Evolutionary conservation across 2,888 invertebrate species (phyloP).

Genomic region (Copidosoma aretas): DNA sequence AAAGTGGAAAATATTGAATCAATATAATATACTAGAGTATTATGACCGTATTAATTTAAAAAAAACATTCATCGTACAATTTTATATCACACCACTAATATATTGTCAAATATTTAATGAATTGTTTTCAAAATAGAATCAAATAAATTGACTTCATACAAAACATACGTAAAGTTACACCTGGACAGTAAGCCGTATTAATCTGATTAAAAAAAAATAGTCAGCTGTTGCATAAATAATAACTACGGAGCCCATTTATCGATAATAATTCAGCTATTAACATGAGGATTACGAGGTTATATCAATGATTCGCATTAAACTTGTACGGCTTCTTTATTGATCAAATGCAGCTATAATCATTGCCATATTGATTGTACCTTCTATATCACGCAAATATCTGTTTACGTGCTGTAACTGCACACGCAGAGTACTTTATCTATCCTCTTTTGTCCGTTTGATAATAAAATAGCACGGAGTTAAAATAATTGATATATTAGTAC

Average conservation of each 20-base stretch:
- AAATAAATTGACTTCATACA: no score
- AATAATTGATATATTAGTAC: no score
- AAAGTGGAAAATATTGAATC: no score
- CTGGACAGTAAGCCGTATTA: background rate
- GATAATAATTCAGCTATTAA: slow-evolving; percentile 19
- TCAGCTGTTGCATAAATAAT: no score
- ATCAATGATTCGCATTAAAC: slow-evolving; percentile 36
- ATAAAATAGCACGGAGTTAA: background rate
- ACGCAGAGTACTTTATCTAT: background rate
- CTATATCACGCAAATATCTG: slow-evolving; percentile 22
- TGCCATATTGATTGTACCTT: slow-evolving; percentile 38
- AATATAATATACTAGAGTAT: no score
- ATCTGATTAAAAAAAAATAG: no score
- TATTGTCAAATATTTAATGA: no score
- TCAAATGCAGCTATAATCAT: slow-evolving; percentile 28
- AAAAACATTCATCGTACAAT: no score
- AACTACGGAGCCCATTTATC: background rate
- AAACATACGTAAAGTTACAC: background rate
- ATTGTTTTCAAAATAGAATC: no score
- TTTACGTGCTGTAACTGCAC: slow-evolving; percentile 7
- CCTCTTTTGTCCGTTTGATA: background rate
- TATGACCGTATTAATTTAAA: no score
- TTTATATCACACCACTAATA: no score
- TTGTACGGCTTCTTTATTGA: slow-evolving; percentile 35
- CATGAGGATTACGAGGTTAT: slow-evolving; percentile 30